These are phyloP conservation scores for Mus caroli DNA, from an alignment of 2,797 vertebrate genomes.

Conservation along the genomic window DNA sequence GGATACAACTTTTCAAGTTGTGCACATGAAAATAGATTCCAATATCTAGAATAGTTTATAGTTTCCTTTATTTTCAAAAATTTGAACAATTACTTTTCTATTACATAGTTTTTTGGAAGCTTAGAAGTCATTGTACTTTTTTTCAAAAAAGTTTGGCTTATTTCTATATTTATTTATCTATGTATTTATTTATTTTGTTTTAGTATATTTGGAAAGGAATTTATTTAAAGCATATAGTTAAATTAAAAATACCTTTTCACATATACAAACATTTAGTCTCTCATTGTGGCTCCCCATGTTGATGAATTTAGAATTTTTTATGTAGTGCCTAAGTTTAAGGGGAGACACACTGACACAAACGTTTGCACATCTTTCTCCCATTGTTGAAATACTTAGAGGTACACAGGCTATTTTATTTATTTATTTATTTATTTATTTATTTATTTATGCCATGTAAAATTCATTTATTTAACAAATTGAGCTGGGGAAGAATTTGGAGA, in stretches of 20 bases:
- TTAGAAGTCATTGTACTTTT: conserved; percentile 16
- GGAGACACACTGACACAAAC: neutral
- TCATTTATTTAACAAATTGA: neutral
- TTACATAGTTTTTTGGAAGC: neutral
- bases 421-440: neutral
- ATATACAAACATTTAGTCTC: neutral
- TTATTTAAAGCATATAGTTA: neutral
- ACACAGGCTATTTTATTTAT: neutral
- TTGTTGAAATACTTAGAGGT: neutral
- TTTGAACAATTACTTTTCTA: conserved; percentile 17
- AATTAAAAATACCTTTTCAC: neutral
- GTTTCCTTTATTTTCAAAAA: neutral
- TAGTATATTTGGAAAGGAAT: neutral
- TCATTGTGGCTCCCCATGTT: neutral
- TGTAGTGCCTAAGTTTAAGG: neutral
- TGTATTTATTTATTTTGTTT: neutral
- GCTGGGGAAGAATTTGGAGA: neutral
- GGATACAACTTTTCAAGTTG: conserved; percentile 59
- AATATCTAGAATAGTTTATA: conserved; percentile 17
- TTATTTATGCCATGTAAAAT: neutral
- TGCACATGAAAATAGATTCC: conserved; percentile 54
- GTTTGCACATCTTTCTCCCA: too few species aligned
- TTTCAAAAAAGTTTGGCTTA: neutral
- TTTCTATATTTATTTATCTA: neutral
- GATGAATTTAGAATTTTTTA: neutral